A percentile compares a stretch with the other conserved stretches of the same genome.
These are phyloP conservation scores for Diabrotica virgifera DNA, from an alignment of 1,140 invertebrate genomes.

Conservation along the genomic window DNA sequence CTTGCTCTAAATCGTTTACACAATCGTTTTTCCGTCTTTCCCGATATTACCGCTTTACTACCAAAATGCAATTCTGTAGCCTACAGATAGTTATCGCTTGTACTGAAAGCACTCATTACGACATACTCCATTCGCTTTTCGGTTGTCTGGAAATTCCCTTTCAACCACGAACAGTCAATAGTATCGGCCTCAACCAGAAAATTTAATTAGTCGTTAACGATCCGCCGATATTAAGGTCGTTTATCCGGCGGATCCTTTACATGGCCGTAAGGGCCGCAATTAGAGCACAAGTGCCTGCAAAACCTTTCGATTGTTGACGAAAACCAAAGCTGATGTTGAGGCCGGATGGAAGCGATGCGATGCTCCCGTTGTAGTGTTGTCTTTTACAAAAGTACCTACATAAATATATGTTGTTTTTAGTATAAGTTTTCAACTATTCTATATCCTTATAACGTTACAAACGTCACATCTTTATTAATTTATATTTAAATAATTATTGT, in stretches of 20 bases:
- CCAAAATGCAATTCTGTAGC: no score
- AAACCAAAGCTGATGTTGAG: neutral
- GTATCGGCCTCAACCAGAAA: constrained; percentile 12
- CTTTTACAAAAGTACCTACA: no score
- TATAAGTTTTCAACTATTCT: no score
- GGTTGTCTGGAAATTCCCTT: constrained; percentile 7
- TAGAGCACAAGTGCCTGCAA: constrained; percentile 9
- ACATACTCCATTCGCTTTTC: neutral
- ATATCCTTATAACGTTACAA: no score
- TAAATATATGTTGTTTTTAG: no score
- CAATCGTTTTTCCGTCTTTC: no score
- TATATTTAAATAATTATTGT: no score
- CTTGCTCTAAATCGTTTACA: no score
- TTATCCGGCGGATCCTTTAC: constrained; percentile 16
- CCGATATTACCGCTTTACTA: no score
- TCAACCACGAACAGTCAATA: constrained; percentile 15
- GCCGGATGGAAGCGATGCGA: neutral
- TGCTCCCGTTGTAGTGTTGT: neutral
- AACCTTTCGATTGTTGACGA: constrained; percentile 9
- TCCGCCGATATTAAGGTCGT: constrained; percentile 17
- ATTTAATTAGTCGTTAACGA: constrained; percentile 16
- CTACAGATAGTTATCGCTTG: no score
- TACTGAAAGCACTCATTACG: neutral
- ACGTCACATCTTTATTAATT: no score
- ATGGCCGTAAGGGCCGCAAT: constrained; percentile 17